Evolutionary conservation across 2,113 vertebrate genomes (phyloP).

Genomic region (Opisthocomus hoazin): DNA sequence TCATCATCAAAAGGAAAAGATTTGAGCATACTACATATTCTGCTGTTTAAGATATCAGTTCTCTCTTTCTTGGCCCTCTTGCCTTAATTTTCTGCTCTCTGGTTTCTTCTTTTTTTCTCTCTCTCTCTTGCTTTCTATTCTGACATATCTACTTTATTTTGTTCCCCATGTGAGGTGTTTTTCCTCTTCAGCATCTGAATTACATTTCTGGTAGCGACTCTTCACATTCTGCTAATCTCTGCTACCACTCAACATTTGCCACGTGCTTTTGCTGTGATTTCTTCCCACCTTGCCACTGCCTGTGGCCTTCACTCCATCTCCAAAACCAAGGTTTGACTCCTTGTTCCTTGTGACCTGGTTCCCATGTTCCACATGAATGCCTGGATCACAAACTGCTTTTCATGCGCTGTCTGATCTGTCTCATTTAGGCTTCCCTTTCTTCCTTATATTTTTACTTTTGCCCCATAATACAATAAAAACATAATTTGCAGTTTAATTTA

Average conservation of each 20-base stretch:
- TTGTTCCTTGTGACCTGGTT: neutral
- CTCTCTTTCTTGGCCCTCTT: neutral
- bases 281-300: neutral
- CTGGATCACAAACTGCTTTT: neutral
- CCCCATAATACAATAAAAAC: neutral
- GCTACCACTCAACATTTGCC: neutral
- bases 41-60: neutral
- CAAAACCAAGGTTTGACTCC: neutral
- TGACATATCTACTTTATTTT: neutral
- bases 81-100: neutral
- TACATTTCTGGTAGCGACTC: neutral
- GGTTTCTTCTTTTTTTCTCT: neutral
- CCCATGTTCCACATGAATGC: neutral
- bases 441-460: neutral
- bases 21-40: neutral
- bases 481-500: neutral
- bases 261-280: neutral
- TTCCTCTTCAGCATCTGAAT: neutral
- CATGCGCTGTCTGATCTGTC: accelerated
- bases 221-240: neutral
- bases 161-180: neutral
- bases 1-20: neutral
- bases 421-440: neutral
- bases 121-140: neutral
- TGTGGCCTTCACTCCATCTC: neutral